These are phyloP conservation scores for Hormaphis cornu DNA, from an alignment of 1,140 invertebrate species.

Conservation along the genomic window DNA sequence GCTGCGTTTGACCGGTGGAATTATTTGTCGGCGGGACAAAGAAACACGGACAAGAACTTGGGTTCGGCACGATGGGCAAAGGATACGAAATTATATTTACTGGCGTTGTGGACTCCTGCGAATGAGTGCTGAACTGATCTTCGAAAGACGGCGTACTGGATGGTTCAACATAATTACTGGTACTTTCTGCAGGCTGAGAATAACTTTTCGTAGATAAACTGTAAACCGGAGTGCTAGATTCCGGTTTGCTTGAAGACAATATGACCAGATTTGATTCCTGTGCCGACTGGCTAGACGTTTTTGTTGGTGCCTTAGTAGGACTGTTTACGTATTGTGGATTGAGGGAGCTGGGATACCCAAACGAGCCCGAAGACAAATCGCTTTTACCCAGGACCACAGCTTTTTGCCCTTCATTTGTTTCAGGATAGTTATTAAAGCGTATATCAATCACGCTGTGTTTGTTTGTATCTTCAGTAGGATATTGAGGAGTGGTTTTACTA, in stretches of 20 bases:
- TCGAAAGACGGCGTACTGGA: background rate
- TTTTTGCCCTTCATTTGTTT: background rate
- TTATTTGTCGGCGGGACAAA: slow-evolving; percentile 44
- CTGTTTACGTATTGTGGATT: background rate
- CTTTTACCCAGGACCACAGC: background rate
- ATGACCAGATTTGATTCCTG: background rate
- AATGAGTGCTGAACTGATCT: background rate
- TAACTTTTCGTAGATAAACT: background rate
- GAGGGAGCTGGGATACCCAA: background rate
- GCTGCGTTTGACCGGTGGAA: slow-evolving; percentile 1
- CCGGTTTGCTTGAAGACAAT: background rate
- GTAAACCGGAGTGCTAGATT: background rate
- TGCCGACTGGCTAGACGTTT: background rate
- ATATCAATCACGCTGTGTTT: background rate
- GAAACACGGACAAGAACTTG: slow-evolving; percentile 48
- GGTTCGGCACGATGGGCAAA: slow-evolving; percentile 44
- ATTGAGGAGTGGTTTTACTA: background rate
- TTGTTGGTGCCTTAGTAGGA: background rate
- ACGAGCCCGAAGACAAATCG: background rate
- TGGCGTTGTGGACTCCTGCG: slow-evolving; percentile 40
- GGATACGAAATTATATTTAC: slow-evolving; percentile 49
- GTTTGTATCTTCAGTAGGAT: background rate
- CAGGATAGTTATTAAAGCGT: background rate
- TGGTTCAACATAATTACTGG: background rate
- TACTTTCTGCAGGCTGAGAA: background rate